Conservation (phyloP, 2,113 vertebrate genomes). For the Scomber colias region DNA sequence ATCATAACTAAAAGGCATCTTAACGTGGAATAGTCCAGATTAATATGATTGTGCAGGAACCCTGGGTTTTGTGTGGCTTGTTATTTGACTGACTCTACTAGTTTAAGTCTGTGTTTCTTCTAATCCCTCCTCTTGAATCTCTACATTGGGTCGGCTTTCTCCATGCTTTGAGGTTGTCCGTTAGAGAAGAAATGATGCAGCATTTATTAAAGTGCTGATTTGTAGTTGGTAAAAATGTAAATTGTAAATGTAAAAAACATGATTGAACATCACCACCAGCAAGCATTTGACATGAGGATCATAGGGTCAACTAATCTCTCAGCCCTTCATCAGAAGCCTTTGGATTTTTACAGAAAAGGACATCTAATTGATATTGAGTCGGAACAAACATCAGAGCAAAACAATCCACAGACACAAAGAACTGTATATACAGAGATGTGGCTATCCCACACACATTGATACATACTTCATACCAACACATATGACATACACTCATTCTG, state of each 20-base stretch:
- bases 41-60: background rate
- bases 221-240: background rate
- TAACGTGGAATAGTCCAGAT: too few relatives aligned
- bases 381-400: too few relatives aligned
- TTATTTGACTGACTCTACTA: background rate
- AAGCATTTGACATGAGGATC: background rate
- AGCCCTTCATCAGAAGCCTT: background rate
- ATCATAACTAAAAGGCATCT: background rate
- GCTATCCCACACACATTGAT: too few relatives aligned
- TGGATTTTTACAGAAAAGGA: background rate
- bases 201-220: background rate
- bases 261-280: background rate
- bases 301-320: background rate
- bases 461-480: too few relatives aligned
- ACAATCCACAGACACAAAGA: background rate
- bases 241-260: background rate
- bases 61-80: slow-evolving; percentile 2
- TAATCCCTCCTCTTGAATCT: background rate
- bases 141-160: slow-evolving; percentile 36
- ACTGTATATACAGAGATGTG: background rate
- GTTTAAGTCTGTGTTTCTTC: background rate
- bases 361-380: background rate
- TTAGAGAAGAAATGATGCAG: background rate
- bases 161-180: background rate
- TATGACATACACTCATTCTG: too few relatives aligned